Percentiles rank a stretch among this genome's conserved stretches.
phyloP scores from a whole-genome alignment of 1,140 invertebrate species.

The Drosophila elegans region DNA sequence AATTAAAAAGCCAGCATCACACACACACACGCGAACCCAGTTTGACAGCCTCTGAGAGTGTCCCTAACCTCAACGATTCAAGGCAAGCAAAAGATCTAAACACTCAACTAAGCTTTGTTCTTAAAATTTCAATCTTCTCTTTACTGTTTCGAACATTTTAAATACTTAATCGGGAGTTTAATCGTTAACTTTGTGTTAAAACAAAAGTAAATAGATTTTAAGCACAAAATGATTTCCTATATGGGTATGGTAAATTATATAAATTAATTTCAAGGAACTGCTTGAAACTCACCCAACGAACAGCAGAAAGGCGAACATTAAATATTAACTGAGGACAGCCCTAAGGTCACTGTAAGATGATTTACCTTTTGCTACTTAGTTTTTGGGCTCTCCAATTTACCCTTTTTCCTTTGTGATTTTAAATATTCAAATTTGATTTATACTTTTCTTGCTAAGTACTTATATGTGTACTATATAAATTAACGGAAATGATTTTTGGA shows the following conservation, averaged over 20 bases:
- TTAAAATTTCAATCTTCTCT: too few relatives aligned
- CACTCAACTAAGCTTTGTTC: too few relatives aligned
- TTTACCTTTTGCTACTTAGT: conserved; percentile 18
- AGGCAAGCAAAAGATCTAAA: neutral
- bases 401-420: neutral
- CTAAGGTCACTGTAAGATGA: conserved; percentile 10
- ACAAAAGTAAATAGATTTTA: too few relatives aligned
- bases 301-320: conserved; percentile 17
- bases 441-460: neutral
- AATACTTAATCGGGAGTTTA: too few relatives aligned
- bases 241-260: conserved; percentile 1
- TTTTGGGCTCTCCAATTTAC: conserved; percentile 3
- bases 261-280: neutral
- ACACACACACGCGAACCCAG: neutral
- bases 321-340: conserved; percentile 35
- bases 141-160: neutral
- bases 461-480: neutral
- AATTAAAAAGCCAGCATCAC: conserved; percentile 32
- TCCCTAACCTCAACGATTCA: neutral
- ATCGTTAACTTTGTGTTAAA: too few relatives aligned
- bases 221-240: too few relatives aligned
- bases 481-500: conserved; percentile 13
- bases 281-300: neutral
- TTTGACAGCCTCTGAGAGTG: conserved; percentile 2
- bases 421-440: conserved; percentile 26